Base-by-base conservation (phyloP, 2,888 invertebrate genomes). In the Nymphalis c-album region DNA sequence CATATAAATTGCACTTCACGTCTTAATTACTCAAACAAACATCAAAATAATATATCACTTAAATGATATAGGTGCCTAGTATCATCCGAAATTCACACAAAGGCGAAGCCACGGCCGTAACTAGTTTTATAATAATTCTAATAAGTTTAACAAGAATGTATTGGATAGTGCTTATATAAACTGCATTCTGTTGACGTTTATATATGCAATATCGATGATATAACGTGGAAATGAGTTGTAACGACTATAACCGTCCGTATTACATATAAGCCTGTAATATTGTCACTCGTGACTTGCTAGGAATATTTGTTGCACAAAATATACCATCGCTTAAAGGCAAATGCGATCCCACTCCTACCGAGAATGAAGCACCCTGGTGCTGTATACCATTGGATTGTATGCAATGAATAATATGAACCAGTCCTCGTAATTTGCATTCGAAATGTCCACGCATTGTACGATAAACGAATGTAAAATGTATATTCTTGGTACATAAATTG, bases 241-340 rank as follows among this genome's bases (percentile, higher is more conserved):
- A 45, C 46, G 35, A 35, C 46, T 57, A 47, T 60, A 47, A 60
- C 68, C 22, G 60, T 18, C 50, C 45, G 60, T 50, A 65, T 64
- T 64, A 71, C 72, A 76, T 74, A 26, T 22, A 74, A 73, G 74
- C 77, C 73, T 75, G 76, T 77, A 76, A 75, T 77, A 76, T 75
- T 76, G 72, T 51, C 71, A 73, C 71, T 86, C 86, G 86, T 86
- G 85, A 87, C 85, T 76, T 71, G 77, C 60, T 73, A 69, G 67
- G 72, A 69, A 80, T 83, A 84, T 83, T 82, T 83, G 85, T 80
- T 72, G 80, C 76, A 80, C 80, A 81, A 78, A 77, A 79, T 81
- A 79, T 81, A 81, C 79, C 81, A 77, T 75, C 76, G 79, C 80
- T 78, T 67, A 68, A 70, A 71, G 75, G 75, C 76, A 71, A 71